A percentile compares a stretch with the other conserved stretches of the same genome.
These are phyloP conservation scores for Nymphalis polychloros DNA, from an alignment of 2,888 invertebrate genomes.

Conservation along the genomic window DNA sequence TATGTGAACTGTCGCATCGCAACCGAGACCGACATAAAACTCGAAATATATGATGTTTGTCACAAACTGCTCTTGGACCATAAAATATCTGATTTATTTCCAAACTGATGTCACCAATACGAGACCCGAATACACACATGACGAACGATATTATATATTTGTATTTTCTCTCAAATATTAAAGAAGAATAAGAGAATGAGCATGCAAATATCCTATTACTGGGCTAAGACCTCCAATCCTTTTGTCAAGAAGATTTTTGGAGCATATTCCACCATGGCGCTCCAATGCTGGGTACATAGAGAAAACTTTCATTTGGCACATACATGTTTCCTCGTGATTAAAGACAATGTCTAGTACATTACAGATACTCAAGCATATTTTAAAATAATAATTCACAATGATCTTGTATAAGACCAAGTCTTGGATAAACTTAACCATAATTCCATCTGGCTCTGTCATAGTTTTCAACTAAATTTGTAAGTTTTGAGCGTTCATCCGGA, in stretches of 20 bases:
- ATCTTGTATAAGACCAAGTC: not conserved
- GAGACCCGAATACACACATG: not conserved
- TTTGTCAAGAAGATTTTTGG: too few species aligned
- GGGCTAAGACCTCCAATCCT: too few species aligned
- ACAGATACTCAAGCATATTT: too few species aligned
- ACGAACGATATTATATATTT: not conserved
- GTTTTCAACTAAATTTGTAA: conserved; percentile 2
- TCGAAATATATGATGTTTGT: not conserved
- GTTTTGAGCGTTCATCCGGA: not conserved
- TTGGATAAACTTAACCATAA: conserved; percentile 1
- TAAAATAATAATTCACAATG: not conserved
- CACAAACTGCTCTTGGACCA: not conserved
- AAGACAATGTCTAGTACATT: too few species aligned
- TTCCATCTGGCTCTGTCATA: not conserved
- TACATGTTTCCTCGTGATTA: too few species aligned
- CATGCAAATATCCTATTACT: too few species aligned
- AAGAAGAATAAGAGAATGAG: too few species aligned
- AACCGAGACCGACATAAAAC: not conserved
- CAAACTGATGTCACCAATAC: not conserved
- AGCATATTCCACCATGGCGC: too few species aligned
- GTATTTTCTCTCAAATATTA: too few species aligned
- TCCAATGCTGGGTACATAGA: too few species aligned
- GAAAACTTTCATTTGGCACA: too few species aligned
- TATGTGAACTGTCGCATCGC: not conserved
- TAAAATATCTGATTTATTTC: conserved; percentile 4